Conservation (phyloP, 2,113 vertebrate genomes). For the Elaphurus davidianus region DNA sequence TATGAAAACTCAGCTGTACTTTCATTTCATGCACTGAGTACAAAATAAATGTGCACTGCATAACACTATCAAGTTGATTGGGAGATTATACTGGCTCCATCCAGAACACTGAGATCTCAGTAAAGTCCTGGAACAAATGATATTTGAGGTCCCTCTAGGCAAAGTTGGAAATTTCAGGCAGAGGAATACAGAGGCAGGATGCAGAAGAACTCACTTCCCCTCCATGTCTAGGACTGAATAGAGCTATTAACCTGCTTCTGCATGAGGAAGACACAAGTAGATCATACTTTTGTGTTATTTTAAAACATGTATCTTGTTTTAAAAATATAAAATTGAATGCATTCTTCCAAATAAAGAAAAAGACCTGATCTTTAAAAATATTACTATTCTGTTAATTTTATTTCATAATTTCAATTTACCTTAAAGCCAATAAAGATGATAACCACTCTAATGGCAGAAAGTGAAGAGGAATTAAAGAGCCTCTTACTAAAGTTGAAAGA, state of each 20-base stretch:
- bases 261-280: background rate
- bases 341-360: background rate
- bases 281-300: background rate
- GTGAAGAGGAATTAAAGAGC: background rate
- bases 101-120: background rate
- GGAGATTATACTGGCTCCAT: background rate
- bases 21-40: background rate
- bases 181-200: background rate
- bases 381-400: background rate
- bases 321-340: background rate
- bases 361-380: background rate
- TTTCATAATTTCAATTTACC: background rate
- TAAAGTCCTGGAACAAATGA: background rate
- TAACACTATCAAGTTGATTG: background rate
- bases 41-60: background rate
- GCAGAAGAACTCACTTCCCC: background rate
- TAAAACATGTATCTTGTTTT: background rate
- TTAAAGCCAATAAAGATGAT: background rate
- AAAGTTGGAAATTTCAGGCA: background rate
- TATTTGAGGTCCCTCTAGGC: background rate
- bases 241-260: background rate
- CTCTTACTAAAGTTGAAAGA: background rate
- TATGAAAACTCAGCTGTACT: background rate
- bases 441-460: background rate
- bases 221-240: background rate